Percentiles rank a stretch among this genome's conserved stretches.
These are phyloP conservation scores for Torymus texanus DNA, from an alignment of 2,888 invertebrate genomes.

Conservation along the genomic window DNA sequence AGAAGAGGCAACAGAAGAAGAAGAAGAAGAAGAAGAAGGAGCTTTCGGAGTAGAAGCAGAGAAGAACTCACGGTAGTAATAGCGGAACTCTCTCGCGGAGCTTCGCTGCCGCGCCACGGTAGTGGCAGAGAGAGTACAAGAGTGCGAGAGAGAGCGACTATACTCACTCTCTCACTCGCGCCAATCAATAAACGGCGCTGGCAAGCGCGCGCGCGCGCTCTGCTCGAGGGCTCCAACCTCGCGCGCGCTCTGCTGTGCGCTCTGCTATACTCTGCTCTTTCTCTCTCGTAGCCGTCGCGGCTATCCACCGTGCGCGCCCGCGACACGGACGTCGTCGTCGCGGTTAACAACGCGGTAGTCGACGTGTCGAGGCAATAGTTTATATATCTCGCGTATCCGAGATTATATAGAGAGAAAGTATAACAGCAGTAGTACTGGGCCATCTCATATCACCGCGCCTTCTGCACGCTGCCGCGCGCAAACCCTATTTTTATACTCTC, in stretches of 20 bases:
- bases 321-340: constrained; percentile 3
- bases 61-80: constrained; percentile 4
- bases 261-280: too few species aligned
- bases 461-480: constrained; percentile 35
- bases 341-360: constrained; percentile 32
- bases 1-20: too few species aligned
- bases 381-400: too few species aligned
- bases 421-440: neutral
- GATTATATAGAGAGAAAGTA: too few species aligned
- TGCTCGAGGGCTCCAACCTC: too few species aligned
- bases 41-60: constrained; percentile 22
- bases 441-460: constrained; percentile 20
- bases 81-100: neutral
- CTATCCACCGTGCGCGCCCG: constrained; percentile 10
- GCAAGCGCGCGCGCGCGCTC: too few species aligned
- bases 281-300: too few species aligned
- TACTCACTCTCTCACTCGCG: neutral
- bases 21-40: constrained; percentile 1
- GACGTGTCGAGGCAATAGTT: constrained; percentile 32
- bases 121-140: constrained; percentile 14
- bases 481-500: constrained; percentile 48
- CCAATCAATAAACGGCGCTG: constrained; percentile 41
- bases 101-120: constrained; percentile 31
- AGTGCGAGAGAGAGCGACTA: constrained; percentile 11
- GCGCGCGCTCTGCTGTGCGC: too few species aligned